Conservation (phyloP, 2,113 vertebrate species). For the Saguinus midas region DNA sequence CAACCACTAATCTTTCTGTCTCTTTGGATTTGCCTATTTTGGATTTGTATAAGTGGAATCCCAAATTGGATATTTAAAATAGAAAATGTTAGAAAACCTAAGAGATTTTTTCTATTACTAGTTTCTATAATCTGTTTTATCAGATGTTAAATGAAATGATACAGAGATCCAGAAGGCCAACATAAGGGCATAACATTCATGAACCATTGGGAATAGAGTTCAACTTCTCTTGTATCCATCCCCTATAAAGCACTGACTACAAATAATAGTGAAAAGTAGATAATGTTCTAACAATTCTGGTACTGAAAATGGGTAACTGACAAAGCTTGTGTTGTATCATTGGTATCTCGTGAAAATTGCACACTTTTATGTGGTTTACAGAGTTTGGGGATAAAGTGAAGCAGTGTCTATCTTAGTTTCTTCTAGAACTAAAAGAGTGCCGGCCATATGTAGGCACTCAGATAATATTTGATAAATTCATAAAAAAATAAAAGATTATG, state of each 20-base stretch:
- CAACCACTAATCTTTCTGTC: background rate
- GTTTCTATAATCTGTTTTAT: background rate
- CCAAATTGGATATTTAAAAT: background rate
- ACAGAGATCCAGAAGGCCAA: background rate
- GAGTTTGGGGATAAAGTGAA: background rate
- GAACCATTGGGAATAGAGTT: background rate
- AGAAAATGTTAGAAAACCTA: background rate
- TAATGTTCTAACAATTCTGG: background rate
- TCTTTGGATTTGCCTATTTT: background rate
- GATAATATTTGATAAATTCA: background rate
- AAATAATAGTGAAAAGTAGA: background rate
- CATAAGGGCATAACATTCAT: background rate
- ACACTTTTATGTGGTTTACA: background rate
- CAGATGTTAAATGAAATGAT: background rate
- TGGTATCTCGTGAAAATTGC: background rate
- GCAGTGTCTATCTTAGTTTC: background rate
- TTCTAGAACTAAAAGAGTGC: background rate
- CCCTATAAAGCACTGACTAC: background rate
- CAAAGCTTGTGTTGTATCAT: background rate
- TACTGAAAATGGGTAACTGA: background rate
- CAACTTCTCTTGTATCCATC: background rate
- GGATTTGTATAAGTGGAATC: background rate
- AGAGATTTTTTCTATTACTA: background rate
- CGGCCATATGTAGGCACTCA: background rate
- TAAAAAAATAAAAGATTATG: background rate